These are phyloP conservation scores for Drosophila suzukii DNA, from an alignment of 1,140 invertebrate genomes.

Conservation along the genomic window DNA sequence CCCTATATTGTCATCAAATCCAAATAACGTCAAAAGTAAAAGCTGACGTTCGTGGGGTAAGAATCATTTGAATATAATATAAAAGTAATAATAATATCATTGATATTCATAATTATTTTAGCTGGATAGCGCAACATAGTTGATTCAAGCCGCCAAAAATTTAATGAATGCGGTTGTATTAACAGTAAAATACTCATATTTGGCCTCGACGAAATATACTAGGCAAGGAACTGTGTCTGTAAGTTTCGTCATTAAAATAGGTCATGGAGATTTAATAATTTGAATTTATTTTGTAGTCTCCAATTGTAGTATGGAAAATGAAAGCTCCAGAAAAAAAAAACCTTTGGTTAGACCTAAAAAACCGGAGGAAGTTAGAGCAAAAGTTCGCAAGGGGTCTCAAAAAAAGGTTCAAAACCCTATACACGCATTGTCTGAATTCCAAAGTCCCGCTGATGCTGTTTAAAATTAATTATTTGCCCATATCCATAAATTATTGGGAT, in stretches of 20 bases:
- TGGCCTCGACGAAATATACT: slow-evolving; percentile 98
- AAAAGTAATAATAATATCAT: not conserved
- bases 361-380: slow-evolving; percentile 96
- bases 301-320: slow-evolving; percentile 99
- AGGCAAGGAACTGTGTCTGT: slow-evolving; percentile 93
- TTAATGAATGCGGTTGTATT: slow-evolving; percentile 99
- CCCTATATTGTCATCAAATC: slow-evolving; percentile 99
- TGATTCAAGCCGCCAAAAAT: slow-evolving; percentile 99
- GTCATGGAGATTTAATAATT: not conserved
- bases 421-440: slow-evolving; percentile 97
- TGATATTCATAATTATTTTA: slow-evolving; percentile 68
- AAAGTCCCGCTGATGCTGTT: slow-evolving; percentile 93
- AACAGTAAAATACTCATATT: slow-evolving; percentile 99
- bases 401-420: slow-evolving; percentile 97
- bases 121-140: slow-evolving; percentile 99
- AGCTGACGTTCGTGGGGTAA: slow-evolving; percentile 98
- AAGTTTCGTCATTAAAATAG: slow-evolving; percentile 84
- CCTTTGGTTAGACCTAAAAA: slow-evolving; percentile 97
- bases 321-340: slow-evolving; percentile 99
- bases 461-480: slow-evolving; percentile 18
- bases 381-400: slow-evolving; percentile 96
- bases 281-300: slow-evolving; percentile 87
- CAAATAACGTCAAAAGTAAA: slow-evolving; percentile 99
- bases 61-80: slow-evolving; percentile 28
- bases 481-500: no score